Conservation (phyloP, 2,888 invertebrate genomes). For the Perizoma affinitatum region DNA sequence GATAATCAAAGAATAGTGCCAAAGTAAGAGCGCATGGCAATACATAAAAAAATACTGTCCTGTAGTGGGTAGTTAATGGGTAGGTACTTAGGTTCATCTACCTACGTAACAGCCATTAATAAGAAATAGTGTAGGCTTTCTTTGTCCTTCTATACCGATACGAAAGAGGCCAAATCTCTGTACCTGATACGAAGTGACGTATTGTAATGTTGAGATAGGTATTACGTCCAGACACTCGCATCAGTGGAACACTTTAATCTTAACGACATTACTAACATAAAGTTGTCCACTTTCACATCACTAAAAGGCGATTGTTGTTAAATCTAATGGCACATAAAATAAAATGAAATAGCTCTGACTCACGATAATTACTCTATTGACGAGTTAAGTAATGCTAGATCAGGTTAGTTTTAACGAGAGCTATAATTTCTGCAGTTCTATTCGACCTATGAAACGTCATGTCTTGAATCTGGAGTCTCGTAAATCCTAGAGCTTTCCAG, state of each 20-base stretch:
- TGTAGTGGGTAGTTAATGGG: no score
- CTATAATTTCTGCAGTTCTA: conserved; percentile 35
- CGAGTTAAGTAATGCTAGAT: conserved; percentile 45
- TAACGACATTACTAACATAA: conserved; percentile 74
- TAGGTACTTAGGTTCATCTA: no score
- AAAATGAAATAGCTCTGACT: conserved; percentile 64
- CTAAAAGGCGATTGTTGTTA: conserved; percentile 80
- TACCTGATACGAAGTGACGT: conserved; percentile 54
- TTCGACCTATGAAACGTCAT: conserved; percentile 25
- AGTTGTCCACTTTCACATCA: conserved; percentile 72
- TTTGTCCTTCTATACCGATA: conserved; percentile 10
- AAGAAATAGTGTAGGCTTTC: neutral
- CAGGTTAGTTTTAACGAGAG: conserved; percentile 38
- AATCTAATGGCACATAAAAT: conserved; percentile 78
- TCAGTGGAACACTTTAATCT: conserved; percentile 65
- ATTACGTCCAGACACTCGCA: conserved; percentile 32
- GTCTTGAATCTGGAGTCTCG: conserved; percentile 23
- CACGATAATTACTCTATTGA: conserved; percentile 63
- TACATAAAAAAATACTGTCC: no score
- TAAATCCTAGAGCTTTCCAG: conserved; percentile 23
- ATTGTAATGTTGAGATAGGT: conserved; percentile 61
- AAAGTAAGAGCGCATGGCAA: no score
- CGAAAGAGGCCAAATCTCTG: conserved; percentile 19
- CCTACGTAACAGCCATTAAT: no score
- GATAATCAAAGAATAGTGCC: no score